Base-by-base conservation (phyloP, 2,113 vertebrate genomes). In the Saimiri boliviensis region DNA sequence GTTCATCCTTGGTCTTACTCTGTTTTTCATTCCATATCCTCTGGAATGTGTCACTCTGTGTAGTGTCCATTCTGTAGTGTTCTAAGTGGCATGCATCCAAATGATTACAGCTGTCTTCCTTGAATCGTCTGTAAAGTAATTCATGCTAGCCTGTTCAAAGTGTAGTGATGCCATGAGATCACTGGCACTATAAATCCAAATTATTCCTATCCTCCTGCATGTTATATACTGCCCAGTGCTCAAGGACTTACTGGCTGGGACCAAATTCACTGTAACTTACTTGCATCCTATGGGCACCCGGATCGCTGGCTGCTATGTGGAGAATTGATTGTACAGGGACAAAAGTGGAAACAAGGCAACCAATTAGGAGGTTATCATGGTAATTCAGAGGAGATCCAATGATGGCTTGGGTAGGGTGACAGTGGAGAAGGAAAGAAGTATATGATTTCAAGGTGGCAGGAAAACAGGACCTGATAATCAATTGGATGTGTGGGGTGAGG, bases 21-120 rank as follows among this genome's bases (percentile, higher is more conserved):
- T 25, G 40, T 94, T 95, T 92, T 90, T 93, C 91, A 87, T 94
- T 49, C 60, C 85, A 12, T 87, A 37, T 21, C 89, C 63, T 82
- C 92, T 88, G 85, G 96, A 97, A 96, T 97, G 94, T 97, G 87
- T 97, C 90, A 49, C 94, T 97, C 47, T 96, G 96, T 52, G 47
- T 87, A 71, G 30, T 88, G 52, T 88, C 83, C 95, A 89, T 96
- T 95, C 52, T 96, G 76, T 86, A 74, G 60, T 88, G 49, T 85
- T 97, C 90, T 49, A 54, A 96, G 35, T 93, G 96, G 97, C 95
- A 63, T 58, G 42, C 40, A 56, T 82, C 96, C 96, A 96, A 91
- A 70, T 74, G 88, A 96, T 95, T 90, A 95, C 90, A 96, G 77
- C 97, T 97, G 87, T 96, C 95, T 92, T 97, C 73, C 92, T 68